Evolutionary conservation across 2,113 vertebrate species (phyloP), one percentile per base, ranked within the genome.

Genomic region (Dunckerocampus dactyliophorus): DNA sequence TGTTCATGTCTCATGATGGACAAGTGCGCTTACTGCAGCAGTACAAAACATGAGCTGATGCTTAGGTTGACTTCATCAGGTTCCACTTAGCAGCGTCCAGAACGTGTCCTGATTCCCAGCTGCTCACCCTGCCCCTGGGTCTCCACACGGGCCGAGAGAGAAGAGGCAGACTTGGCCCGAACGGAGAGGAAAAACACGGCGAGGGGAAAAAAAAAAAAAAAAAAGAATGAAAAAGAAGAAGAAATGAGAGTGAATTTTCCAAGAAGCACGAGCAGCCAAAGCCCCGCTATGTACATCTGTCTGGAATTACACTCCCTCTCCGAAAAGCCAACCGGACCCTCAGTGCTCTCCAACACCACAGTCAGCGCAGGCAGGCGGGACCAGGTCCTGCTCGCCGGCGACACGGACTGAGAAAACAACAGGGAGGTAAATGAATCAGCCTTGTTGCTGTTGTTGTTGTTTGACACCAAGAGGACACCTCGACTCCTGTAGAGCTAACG

Each of bases 51-150:
- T 28, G 24, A 28, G 2, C 24, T 5, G 24, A n/a, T n/a, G n/a
- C n/a, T n/a, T 5, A 28, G 24, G 24, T 28, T 28, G 5, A 5
- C 24, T 28, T 28, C 2, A 5, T 28, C 24, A 28, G 14, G n/a
- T 15, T 59, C 21, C 19, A 22, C 13, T 65, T 13, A 61, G 9
- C 0, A 10, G 50, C 48, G 61, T 59, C 54, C 49, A 17, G 71
- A 49, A 39, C 16, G 47, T 4, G 62, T 66, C 83, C 83, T 83
- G 83, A 85, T 82, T 59, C 65, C 83, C 83, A 80, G 81, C 81
- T 53, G 79, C 74, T 77, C 83, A 85, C 57, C 63, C 74, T 11
- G 69, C 57, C 43, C 79, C 83, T 69, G 74, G 51, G 68, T 37
- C 72, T 78, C 76, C 81, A 67, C 17, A 2, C 66, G 47, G 67